Conservation (phyloP, 2,888 invertebrate species). For the Netelia virgata region DNA sequence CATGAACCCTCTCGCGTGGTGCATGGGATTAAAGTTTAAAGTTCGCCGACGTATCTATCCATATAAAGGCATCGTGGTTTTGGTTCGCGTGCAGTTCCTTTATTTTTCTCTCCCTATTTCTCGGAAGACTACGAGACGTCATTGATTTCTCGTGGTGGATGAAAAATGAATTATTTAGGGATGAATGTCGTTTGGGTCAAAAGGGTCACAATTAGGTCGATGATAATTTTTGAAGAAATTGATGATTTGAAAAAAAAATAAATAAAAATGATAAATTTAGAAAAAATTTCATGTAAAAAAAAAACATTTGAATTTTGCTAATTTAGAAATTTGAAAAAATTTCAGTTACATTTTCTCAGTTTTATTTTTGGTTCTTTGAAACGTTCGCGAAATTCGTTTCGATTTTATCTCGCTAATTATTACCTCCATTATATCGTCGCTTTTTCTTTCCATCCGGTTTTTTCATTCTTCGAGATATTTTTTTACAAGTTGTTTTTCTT, state of each 20-base stretch:
- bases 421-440: slow-evolving; percentile 27
- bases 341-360: too few species aligned
- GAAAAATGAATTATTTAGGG: neutral
- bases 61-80: slow-evolving; percentile 1
- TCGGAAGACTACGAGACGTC: slow-evolving; percentile 12
- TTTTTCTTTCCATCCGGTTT: neutral
- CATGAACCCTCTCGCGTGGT: slow-evolving; percentile 1
- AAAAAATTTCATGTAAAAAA: too few species aligned
- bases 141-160: neutral
- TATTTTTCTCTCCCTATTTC: slow-evolving; percentile 3
- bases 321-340: too few species aligned
- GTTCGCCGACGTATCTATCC: slow-evolving; percentile 32
- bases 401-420: slow-evolving; percentile 23
- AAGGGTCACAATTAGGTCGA: too few species aligned
- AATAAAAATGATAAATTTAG: too few species aligned
- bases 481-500: neutral
- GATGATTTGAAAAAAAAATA: too few species aligned
- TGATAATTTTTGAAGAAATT: too few species aligned
- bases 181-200: neutral
- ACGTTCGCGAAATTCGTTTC: neutral
- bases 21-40: slow-evolving; percentile 46
- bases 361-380: too few species aligned
- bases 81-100: neutral
- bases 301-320: too few species aligned
- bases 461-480: neutral